Base-by-base conservation (phyloP, 2,888 invertebrate genomes). In the Priocnemis perturbator region DNA sequence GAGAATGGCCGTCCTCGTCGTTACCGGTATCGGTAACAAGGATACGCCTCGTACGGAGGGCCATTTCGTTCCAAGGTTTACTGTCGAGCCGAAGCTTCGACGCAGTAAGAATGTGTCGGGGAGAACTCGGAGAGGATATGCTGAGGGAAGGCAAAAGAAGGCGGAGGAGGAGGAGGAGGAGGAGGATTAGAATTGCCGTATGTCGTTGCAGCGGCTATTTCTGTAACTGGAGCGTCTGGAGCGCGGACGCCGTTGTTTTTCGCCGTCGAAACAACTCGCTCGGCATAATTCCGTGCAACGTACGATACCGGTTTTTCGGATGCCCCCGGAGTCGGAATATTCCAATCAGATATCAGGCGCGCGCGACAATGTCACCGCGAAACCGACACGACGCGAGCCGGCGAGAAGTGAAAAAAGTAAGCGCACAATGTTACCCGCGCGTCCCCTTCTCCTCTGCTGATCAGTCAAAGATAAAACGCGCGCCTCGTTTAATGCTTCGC, bases 21-120 rank as follows among this genome's bases (percentile, higher is more conserved):
- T 79, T 79, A 79, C 74, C 69, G 79, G 72, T 79, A 79, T 76
- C 79, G 76, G 79, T 78, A 79, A 79, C 79, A 79, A 79, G 77
- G 73, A 74, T 78, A 76, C 76, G 77, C 64, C 67, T 69, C 77
- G 76, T 64, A 60, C 59, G 63, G 70, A 77, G 68, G 67, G 76
- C 71, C 79, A 73, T 79, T 79, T 78, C 71, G 72, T 79, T 77
- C 30, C 59, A 69, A 69, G 67, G 79, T 79, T 79, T 79, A 79
- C 76, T 78, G 76, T 76, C 79, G 67, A 57, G 52, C 53, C 71
- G 67, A 64, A 67, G 64, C 52, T 75, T 68, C 67, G 68, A 62
- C 71, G 67, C 70, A 58, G 17, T 21, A 15, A 19, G 53, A 53
- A 21, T 21, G 21, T 15, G 21, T 15, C 21, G 53, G 53, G 11